Evolutionary conservation across 2,113 vertebrate genomes (phyloP).

Genomic region (Ondatra zibethicus): DNA sequence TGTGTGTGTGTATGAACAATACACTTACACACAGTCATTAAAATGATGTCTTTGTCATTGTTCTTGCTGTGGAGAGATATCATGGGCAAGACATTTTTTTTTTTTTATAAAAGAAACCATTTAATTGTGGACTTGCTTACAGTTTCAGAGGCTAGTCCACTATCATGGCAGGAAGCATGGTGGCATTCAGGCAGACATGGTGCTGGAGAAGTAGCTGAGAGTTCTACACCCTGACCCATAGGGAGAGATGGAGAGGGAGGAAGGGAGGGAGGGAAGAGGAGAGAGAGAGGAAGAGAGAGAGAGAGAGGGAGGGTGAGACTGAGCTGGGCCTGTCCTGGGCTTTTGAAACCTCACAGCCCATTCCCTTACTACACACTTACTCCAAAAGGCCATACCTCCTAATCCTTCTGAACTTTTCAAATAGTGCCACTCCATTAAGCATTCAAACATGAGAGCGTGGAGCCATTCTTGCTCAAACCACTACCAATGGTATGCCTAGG

Average conservation of each 20-base stretch:
- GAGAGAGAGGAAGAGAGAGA: rapidly evolving
- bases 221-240: not conserved
- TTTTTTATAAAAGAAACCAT: not conserved
- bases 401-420: not conserved
- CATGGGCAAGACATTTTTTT: not conserved
- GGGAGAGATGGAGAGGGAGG: too few relatives aligned
- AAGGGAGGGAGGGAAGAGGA: too few relatives aligned
- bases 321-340: not conserved
- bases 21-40: not conserved
- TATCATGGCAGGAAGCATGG: not conserved
- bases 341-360: not conserved
- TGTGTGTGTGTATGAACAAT: too few relatives aligned
- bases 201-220: not conserved
- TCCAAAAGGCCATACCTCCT: not conserved
- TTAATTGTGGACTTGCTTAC: not conserved
- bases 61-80: not conserved
- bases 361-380: not conserved
- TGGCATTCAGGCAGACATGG: not conserved
- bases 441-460: not conserved
- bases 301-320: too few relatives aligned
- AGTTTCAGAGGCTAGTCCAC: not conserved
- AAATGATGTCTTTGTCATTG: not conserved
- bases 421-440: not conserved
- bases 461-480: not conserved
- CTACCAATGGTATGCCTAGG: not conserved